These are phyloP conservation scores for Ctenochaetus hawaiiensis DNA, from an alignment of 2,797 vertebrate genomes.

Conservation along the genomic window DNA sequence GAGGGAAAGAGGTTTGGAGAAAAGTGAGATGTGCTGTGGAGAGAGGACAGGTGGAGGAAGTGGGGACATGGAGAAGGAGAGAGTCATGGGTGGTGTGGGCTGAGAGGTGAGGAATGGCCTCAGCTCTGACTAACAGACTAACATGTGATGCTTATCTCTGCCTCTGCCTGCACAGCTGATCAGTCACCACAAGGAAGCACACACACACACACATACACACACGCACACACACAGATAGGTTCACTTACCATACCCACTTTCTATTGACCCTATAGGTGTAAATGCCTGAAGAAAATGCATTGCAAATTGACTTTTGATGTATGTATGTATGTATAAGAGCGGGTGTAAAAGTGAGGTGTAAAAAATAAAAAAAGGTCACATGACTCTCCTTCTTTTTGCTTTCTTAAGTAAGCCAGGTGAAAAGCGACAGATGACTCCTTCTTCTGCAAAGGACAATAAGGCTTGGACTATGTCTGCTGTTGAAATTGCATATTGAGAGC, in stretches of 20 bases:
- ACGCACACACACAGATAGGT: not conserved
- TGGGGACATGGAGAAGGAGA: slow-evolving; percentile 7
- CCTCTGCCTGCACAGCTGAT: slow-evolving; percentile 50
- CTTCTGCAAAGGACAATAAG: not conserved
- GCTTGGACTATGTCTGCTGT: not conserved
- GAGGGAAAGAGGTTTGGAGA: slow-evolving; percentile 20
- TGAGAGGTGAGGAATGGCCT: slow-evolving; percentile 57
- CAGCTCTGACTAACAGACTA: slow-evolving; percentile 66
- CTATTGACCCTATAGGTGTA: not conserved
- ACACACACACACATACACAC: slow-evolving; percentile 4
- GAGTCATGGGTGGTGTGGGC: slow-evolving; percentile 38
- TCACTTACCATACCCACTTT: not conserved
- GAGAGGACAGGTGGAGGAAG: not conserved
- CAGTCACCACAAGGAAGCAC: slow-evolving; percentile 49
- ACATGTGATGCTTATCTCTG: slow-evolving; percentile 65
- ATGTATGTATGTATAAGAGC: not conserved
- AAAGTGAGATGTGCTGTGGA: slow-evolving; percentile 22
- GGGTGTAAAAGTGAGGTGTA: not conserved
- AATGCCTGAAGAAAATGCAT: not conserved
- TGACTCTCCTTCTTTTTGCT: not conserved
- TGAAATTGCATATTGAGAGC: slow-evolving; percentile 1
- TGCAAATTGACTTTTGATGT: not conserved
- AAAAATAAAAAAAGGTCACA: not conserved
- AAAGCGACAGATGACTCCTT: not conserved
- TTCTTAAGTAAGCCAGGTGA: not conserved